Conservation (phyloP, 1,140 invertebrate species). For the Protaetia brevitarsis region DNA sequence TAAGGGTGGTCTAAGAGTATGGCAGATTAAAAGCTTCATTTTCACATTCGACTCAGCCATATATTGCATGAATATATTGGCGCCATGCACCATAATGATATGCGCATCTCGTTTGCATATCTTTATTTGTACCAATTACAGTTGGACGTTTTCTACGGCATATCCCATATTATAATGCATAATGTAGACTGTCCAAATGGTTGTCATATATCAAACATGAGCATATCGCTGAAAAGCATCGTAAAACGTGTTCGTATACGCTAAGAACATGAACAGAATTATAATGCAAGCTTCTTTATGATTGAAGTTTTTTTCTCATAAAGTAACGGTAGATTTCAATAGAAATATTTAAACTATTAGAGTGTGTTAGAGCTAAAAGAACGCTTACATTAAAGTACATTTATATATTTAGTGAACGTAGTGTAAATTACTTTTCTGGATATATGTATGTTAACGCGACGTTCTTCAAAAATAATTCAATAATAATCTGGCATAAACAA, state of each 20-base stretch:
- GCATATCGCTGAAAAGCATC: not conserved
- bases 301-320: not conserved
- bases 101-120: conserved; percentile 1
- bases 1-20: no score
- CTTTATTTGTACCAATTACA: not conserved
- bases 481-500: no score
- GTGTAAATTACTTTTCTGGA: no score
- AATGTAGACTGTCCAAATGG: not conserved
- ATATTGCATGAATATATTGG: not conserved
- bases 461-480: no score
- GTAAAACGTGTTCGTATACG: not conserved
- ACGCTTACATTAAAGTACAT: no score
- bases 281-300: not conserved
- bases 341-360: no score
- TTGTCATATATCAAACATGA: not conserved
- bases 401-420: no score
- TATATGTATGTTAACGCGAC: no score
- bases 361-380: no score
- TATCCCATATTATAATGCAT: not conserved
- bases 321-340: not conserved
- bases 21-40: no score
- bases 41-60: no score
- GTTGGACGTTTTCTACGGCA: not conserved
- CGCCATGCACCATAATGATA: not conserved
- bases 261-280: not conserved